These are phyloP conservation scores for Globicephala melas DNA, from an alignment of 2,113 vertebrate genomes.

Conservation along the genomic window DNA sequence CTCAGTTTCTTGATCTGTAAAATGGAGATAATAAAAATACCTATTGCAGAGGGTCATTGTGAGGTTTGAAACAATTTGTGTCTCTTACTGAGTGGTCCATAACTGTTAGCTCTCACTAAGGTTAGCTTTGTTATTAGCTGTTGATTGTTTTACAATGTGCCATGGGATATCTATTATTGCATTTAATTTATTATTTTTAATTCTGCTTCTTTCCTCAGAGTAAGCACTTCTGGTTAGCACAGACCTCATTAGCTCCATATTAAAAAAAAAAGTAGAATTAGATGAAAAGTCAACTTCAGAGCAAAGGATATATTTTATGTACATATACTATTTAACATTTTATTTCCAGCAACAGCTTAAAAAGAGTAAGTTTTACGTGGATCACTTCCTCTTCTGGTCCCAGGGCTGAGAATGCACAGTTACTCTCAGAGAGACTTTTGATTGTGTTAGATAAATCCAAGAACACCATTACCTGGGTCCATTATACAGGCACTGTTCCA, in stretches of 20 bases:
- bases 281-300: background rate
- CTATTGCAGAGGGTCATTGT: background rate
- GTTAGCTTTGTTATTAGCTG: background rate
- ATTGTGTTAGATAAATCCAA: too few species aligned
- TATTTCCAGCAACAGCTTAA: background rate
- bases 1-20: constrained; percentile 8
- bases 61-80: background rate
- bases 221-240: background rate
- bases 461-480: accelerated
- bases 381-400: background rate
- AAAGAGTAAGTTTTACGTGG: background rate
- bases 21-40: background rate
- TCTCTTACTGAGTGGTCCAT: background rate
- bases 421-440: background rate
- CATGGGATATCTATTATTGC: background rate
- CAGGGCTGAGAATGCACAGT: background rate
- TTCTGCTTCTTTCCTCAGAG: background rate
- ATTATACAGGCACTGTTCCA: background rate
- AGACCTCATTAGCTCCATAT: background rate
- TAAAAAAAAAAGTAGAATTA: background rate
- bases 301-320: background rate
- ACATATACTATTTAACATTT: background rate
- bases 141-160: background rate
- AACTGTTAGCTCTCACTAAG: background rate
- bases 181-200: constrained; percentile 9